Evolutionary conservation across 2,113 vertebrate species (phyloP).

Genomic region (Megaptera novaeangliae): DNA sequence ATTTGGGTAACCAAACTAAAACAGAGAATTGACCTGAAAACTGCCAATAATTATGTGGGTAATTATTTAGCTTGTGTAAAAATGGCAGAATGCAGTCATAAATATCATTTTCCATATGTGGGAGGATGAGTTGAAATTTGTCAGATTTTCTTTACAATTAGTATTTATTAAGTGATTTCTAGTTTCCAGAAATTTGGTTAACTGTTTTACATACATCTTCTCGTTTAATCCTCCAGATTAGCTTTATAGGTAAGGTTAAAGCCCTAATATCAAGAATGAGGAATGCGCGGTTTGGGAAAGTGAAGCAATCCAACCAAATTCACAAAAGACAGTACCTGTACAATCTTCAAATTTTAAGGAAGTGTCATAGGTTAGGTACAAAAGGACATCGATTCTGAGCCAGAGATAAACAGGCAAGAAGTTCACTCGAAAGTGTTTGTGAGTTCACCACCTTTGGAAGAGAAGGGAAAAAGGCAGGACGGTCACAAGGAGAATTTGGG

Average conservation of each 20-base stretch:
- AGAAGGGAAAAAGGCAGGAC: neutral
- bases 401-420: neutral
- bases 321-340: neutral
- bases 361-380: neutral
- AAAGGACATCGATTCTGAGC: neutral
- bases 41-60: neutral
- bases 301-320: neutral
- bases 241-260: neutral
- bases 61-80: neutral
- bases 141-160: neutral
- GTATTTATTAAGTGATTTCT: neutral
- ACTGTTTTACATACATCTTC: neutral
- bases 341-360: neutral
- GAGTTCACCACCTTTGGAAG: neutral
- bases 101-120: neutral
- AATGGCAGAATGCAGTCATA: neutral
- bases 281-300: neutral
- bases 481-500: neutral
- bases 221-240: neutral
- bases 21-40: neutral
- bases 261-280: neutral
- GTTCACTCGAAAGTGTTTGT: neutral
- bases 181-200: neutral
- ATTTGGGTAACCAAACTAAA: neutral
- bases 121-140: neutral